Evolutionary conservation across 2,797 vertebrate species (phyloP), one percentile per base, ranked within the genome.

Genomic region (Spheniscus humboldti): DNA sequence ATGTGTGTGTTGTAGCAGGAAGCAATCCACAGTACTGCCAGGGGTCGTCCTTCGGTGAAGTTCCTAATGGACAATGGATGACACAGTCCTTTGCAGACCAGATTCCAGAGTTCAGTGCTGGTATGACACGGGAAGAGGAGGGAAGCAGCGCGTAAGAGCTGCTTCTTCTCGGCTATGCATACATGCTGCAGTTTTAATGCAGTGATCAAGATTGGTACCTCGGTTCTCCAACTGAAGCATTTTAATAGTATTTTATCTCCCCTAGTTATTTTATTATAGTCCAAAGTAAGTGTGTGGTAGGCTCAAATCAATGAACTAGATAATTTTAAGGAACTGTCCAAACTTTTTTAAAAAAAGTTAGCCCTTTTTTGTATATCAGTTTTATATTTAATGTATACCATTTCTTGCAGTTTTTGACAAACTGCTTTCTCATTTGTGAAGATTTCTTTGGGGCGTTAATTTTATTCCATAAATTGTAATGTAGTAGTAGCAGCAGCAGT

Each of bases 31-130:
- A 98, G 35, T 97, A 96, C 24, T 83, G 92, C 15, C 96, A 89
- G 91, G 97, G 96, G 8, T 45, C 91, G 0, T 64, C 98, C 31
- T 98, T 98, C 0, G 88, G 97, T 6, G 98, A 98, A 39, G 94
- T 98, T 86, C 98, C 98, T 11, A 98, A 99, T 3, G 99, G 99
- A 88, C 99, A 99, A 72, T 99, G 99, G 99, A 98, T 99, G 98
- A 97, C 97, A 2, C 98, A 98, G 83, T 98, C 98, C 4, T 99
- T 99, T 48, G 96, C 98, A 30, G 99, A 99, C 86, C 98, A 98
- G 98, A 98, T 99, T 96, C 98, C 99, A 8, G 98, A 98, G 92
- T 98, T 98, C 72, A 94, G 27, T 86, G 97, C 97, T 6, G 97
- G 91, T 80, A 72, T 97, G 55, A 96, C 94, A 7, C 98, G 24